Base-by-base conservation (phyloP, 2,888 invertebrate genomes). In the Eupithecia centaureata region DNA sequence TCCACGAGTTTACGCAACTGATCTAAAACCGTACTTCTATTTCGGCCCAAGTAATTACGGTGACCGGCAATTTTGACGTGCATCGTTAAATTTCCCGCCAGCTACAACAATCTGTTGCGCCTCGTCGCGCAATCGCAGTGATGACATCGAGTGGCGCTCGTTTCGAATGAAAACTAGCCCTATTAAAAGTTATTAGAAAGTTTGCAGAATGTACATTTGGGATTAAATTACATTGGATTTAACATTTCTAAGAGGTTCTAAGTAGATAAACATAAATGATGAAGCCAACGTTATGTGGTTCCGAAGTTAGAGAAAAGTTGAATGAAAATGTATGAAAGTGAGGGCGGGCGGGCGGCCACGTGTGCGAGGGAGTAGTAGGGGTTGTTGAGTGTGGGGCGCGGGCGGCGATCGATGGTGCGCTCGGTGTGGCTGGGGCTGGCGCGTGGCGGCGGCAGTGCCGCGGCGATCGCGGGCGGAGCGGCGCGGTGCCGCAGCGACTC, bases 381-480 rank as follows among this genome's bases (percentile, higher is more conserved):
- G 28, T 58, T 47, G 66, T 84, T 78, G 81, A 82, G 83, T 47
- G 66, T 84, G 79, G 82, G 82, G 83, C 79, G 82, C 78, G 82
- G 75, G 68, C 57, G 77, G 74, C 71, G 88, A 89, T 89, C 90
- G 90, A 89, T 89, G 88, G 86, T 82, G 83, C 82, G 65, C 66
- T 66, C 70, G 63, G 60, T 68, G 61, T 22, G 54, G 68, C 65
- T 52, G 54, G 56, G 64, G 63, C 51, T 25, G 62, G 87, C 85
- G 82, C 83, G 86, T 82, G 81, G 86, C 82, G 76, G 72, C 82
- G 85, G 80, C 88, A 91, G 91, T 91, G 89, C 89, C 91, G 90
- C 90, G 90, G 86, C 84, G 86, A 86, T 86, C 87, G 91, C 91
- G 86, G 88, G 90, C 86, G 86, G 87, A 88, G 91, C 89, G 91